Conservation (phyloP, 2,888 invertebrate species). For the Belgica antarctica region DNA sequence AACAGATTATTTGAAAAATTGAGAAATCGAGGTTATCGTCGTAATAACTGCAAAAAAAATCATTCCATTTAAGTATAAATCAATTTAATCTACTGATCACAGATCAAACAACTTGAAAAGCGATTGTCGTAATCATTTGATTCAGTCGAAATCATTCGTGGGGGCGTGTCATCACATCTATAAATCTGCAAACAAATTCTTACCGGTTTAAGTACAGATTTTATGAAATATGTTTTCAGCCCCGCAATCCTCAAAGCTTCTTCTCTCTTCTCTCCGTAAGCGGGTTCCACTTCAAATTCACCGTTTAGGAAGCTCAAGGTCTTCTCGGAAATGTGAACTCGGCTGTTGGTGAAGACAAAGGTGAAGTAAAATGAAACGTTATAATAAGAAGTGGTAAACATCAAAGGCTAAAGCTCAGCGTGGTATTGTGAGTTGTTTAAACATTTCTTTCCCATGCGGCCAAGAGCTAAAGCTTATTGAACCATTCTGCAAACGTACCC, state of each 20-base stretch:
- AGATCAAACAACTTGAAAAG: too few species aligned
- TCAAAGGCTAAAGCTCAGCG: conserved; percentile 1
- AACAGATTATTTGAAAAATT: too few species aligned
- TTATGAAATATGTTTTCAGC: conserved; percentile 88
- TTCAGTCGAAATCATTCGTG: too few species aligned
- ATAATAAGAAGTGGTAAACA: neutral
- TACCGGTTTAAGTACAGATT: conserved; percentile 78
- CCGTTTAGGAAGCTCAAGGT: conserved; percentile 82
- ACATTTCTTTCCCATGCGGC: neutral
- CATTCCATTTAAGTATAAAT: too few species aligned
- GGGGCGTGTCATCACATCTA: too few species aligned
- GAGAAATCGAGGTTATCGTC: too few species aligned
- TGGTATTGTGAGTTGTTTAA: neutral
- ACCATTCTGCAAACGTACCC: conserved; percentile 63
- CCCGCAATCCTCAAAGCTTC: conserved; percentile 84
- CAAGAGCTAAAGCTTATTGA: neutral
- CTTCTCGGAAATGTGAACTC: conserved; percentile 90
- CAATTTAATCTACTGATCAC: too few species aligned
- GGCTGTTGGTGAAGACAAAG: conserved; percentile 58
- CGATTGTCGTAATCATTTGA: too few species aligned
- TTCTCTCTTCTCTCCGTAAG: conserved; percentile 86
- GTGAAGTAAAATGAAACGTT: neutral
- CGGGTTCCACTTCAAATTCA: conserved; percentile 91
- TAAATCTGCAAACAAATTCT: too few species aligned
- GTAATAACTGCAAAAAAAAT: too few species aligned